These are phyloP conservation scores for Scopus umbretta DNA, from an alignment of 2,113 vertebrate species.

Conservation along the genomic window DNA sequence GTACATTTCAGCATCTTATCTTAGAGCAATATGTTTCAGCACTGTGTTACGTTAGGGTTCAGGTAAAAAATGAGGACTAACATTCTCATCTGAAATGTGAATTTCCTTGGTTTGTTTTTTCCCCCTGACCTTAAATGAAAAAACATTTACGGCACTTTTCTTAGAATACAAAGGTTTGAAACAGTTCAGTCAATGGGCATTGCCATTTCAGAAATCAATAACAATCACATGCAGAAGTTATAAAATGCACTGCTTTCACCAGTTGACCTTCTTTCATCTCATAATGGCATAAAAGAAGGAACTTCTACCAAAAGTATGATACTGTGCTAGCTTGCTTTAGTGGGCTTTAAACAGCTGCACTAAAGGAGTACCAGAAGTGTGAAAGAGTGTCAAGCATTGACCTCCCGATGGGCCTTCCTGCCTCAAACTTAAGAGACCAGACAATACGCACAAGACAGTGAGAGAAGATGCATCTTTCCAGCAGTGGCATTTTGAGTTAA, in stretches of 20 bases:
- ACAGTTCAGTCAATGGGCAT: background rate
- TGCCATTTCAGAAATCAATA: background rate
- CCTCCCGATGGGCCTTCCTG: background rate
- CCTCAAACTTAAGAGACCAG: background rate
- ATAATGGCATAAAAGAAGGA: background rate
- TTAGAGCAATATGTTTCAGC: background rate
- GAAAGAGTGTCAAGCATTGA: background rate
- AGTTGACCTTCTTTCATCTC: background rate
- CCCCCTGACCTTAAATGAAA: background rate
- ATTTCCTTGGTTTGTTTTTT: background rate
- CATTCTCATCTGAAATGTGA: background rate
- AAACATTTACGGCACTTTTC: background rate
- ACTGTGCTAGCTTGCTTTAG: background rate
- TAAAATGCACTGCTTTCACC: background rate
- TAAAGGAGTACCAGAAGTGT: background rate
- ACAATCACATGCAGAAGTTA: background rate
- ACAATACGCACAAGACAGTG: background rate
- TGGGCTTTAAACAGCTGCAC: background rate
- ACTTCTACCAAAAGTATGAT: background rate
- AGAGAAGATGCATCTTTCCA: background rate
- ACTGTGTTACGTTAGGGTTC: background rate
- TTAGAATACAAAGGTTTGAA: background rate
- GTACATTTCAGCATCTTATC: no score
- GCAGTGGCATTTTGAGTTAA: background rate
- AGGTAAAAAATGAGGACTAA: background rate